Base-by-base conservation (phyloP, 2,888 invertebrate species). In the Bombylius discolor region DNA sequence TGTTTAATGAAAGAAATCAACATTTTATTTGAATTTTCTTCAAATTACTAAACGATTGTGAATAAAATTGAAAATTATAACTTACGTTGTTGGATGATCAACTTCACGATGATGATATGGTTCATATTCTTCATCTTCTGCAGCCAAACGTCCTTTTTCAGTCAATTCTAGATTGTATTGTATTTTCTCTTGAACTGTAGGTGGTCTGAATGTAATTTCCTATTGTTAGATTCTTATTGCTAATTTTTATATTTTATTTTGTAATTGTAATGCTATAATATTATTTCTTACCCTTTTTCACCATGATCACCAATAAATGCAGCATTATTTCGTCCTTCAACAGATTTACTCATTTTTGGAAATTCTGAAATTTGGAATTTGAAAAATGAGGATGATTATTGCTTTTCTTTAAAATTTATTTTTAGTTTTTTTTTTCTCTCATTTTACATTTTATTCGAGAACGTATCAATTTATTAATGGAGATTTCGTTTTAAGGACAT, bases 71-170 rank as follows among this genome's bases (percentile, higher is more conserved):
- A 13, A 31, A 45, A 44, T 34, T 44, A 8, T 39, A 59, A 76
- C 81, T 82, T 73, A 87, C 87, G 85, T 80, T 33, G 87, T 87
- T 1, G 87, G 85, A 69, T 81, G 81, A 50, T 79, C 78, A 13
- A 83, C 76, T 60, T 79, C 79, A 51, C 87, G 78, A 66, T 87
- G 80, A 5, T 77, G 66, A 66, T 85, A 86, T 2, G 87, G 87
- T 70, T 87, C 84, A 64, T 83, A 87, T 5, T 72, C 70, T 7
- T 72, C 72, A 11, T 42, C 39, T 62, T 70, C 67, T 58, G 67
- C 63, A 51, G 61, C 57, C 3, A 72, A 70, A 6, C 71, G 71
- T 62, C 69, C 67, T 58, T 67, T 64, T 51, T 60, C 58, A 3
- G 62, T 62, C 58, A 62, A 64, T 52, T 67, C 68, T 61, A 73